Percentiles rank a stretch among this genome's conserved stretches.
Evolutionary conservation across 2,888 invertebrate genomes (phyloP).

Genomic region (Morinoia aosen): DNA sequence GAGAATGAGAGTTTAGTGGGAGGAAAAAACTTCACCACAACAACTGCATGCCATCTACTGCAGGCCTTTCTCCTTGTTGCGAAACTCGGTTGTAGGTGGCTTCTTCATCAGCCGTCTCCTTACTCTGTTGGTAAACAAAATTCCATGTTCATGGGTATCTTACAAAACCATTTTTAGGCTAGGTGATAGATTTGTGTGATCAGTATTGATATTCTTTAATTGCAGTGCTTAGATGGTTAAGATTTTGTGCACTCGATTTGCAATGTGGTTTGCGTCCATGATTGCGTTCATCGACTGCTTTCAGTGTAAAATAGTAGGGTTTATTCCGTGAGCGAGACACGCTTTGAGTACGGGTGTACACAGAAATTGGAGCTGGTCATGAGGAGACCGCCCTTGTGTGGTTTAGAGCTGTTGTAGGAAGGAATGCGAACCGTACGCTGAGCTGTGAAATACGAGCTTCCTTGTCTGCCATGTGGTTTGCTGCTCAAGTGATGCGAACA

Average conservation of each 20-base stretch:
- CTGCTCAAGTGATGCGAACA: not conserved
- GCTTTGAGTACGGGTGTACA: not conserved
- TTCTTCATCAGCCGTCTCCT: not conserved
- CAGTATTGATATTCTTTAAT: not conserved
- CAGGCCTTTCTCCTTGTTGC: not conserved
- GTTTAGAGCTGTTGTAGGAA: not conserved
- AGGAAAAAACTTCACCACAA: not conserved
- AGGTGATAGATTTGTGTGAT: not conserved
- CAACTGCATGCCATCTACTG: not conserved
- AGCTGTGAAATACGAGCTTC: not conserved
- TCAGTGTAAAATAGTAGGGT: too few species aligned
- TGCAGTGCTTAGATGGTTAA: not conserved
- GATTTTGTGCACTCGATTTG: not conserved
- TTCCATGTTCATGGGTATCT: not conserved
- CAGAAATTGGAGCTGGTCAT: not conserved
- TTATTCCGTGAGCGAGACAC: not conserved
- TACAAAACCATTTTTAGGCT: not conserved
- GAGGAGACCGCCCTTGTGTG: not conserved
- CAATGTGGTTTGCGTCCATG: not conserved
- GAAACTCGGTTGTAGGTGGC: not conserved
- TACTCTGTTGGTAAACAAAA: too few species aligned
- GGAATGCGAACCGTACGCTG: not conserved
- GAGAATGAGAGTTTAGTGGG: not conserved
- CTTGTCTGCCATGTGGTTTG: not conserved
- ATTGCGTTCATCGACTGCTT: not conserved